These are phyloP conservation scores for Protonemura montana DNA, from an alignment of 2,888 invertebrate genomes.

Conservation along the genomic window DNA sequence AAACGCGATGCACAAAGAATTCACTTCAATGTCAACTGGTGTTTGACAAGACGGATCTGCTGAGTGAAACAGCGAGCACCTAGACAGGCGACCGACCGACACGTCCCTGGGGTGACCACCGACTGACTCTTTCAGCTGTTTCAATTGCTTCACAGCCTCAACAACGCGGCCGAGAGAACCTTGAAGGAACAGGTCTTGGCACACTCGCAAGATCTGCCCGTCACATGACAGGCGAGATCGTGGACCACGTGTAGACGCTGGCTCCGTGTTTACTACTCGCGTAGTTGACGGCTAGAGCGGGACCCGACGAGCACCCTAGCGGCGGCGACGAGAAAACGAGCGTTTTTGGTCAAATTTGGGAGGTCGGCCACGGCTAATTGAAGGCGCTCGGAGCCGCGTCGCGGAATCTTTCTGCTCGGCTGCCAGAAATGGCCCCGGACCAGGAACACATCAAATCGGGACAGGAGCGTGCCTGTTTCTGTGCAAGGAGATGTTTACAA, in stretches of 20 bases:
- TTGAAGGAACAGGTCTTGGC: constrained; percentile 35
- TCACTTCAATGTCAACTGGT: constrained; percentile 23
- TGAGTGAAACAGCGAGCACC: not conserved
- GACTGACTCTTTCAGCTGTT: constrained; percentile 21
- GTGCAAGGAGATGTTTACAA: not conserved
- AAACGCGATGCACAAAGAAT: constrained; percentile 24
- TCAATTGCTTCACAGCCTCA: not conserved
- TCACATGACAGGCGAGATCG: not conserved
- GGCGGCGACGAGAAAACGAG: not conserved
- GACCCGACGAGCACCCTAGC: not conserved
- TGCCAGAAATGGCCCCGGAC: not conserved
- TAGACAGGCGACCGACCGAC: not conserved
- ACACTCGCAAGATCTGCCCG: not conserved
- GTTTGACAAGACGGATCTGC: not conserved
- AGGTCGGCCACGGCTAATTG: not conserved
- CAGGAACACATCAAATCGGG: not conserved
- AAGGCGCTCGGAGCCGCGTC: not conserved
- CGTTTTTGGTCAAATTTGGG: not conserved
- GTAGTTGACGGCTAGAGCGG: not conserved
- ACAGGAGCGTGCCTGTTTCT: not conserved
- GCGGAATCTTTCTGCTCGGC: not conserved
- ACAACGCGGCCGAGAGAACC: not conserved
- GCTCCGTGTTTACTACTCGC: not conserved
- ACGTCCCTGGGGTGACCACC: constrained; percentile 28
- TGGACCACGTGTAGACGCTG: constrained; percentile 26